Base-by-base conservation (phyloP, 1,140 invertebrate genomes). In the Megalonaias nervosa region DNA sequence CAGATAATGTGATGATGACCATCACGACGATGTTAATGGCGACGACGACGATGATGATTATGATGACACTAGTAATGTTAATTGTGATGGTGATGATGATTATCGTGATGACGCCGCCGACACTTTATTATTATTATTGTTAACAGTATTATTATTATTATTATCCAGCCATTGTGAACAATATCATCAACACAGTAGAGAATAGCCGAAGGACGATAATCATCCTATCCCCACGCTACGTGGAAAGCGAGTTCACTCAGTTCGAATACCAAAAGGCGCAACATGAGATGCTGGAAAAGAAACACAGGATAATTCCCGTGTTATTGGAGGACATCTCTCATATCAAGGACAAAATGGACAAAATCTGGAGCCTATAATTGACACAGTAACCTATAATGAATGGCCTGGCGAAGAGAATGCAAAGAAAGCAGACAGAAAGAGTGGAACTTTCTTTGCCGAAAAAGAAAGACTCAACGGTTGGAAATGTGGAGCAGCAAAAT, bases 201-300 rank as follows among this genome's bases (percentile, higher is more conserved):
- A 79, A 79, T 68, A 86, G 85, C 61, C 59, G 84, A 55, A 60
- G 85, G n/a, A 86, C 85, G n/a, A 85, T 86, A 26, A 48, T 86
- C 58, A 74, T 86, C 17, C 69, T 86, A 6, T 77, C 80, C 17
- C 83, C 85, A 2, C 64, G 70, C 71, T 86, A 82, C 79, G 64
- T 85, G 23, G 61, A 77, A 23, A 82, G 82, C 55, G 81, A 84
- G 31, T 86, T 82, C 82, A 76, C 77, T 26, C 79, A 82, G 14
- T 69, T 86, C 26, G 85, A 86, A 71, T 85, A 83, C 55, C 84
- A 86, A 76, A 80, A 74, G 59, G 85, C 85, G 2, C 83, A 84
- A 67, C 77, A 86, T n/a, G 82, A 85, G 71, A 86, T 86, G 85
- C 70, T 85, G 11, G 77, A 80, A 64, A 72, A 82, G 15, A 76